Percentiles rank a stretch among this genome's conserved stretches.
These are phyloP conservation scores for Phengaris arion DNA, from an alignment of 2,888 invertebrate species.

Conservation along the genomic window DNA sequence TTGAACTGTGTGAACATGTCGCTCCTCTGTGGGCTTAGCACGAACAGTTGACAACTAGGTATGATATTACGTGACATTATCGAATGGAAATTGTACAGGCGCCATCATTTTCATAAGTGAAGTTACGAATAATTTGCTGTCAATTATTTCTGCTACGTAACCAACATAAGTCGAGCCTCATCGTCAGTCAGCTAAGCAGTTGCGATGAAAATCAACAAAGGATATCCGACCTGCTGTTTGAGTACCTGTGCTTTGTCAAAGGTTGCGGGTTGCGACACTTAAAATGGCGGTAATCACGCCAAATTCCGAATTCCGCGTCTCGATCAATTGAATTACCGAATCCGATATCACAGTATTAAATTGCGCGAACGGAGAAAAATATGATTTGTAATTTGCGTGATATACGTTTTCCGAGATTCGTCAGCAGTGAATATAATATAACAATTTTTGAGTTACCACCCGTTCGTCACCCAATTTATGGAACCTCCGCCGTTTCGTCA, in stretches of 20 bases:
- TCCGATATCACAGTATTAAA: not conserved
- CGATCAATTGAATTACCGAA: constrained; percentile 1
- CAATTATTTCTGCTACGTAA: too few species aligned
- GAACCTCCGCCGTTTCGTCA: too few species aligned
- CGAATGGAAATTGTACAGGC: too few species aligned
- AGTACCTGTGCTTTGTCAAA: not conserved
- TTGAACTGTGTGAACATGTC: too few species aligned
- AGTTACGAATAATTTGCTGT: too few species aligned
- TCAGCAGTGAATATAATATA: not conserved
- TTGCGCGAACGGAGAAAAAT: constrained; percentile 1
- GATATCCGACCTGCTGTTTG: not conserved
- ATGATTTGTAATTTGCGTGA: constrained; percentile 6
- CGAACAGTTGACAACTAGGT: not conserved
- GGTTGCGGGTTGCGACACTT: not conserved
- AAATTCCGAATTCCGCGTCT: not conserved
- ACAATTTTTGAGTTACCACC: not conserved
- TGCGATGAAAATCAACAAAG: not conserved
- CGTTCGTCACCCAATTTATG: too few species aligned
- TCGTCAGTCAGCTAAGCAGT: not conserved
- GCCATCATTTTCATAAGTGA: too few species aligned
- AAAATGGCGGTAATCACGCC: not conserved
- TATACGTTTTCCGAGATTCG: not conserved
- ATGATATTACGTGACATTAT: too few species aligned
- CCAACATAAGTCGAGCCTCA: not conserved
- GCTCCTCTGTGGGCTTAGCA: too few species aligned